These are phyloP conservation scores for Fragum whitleyi DNA, from an alignment of 2,888 invertebrate genomes.

Conservation along the genomic window DNA sequence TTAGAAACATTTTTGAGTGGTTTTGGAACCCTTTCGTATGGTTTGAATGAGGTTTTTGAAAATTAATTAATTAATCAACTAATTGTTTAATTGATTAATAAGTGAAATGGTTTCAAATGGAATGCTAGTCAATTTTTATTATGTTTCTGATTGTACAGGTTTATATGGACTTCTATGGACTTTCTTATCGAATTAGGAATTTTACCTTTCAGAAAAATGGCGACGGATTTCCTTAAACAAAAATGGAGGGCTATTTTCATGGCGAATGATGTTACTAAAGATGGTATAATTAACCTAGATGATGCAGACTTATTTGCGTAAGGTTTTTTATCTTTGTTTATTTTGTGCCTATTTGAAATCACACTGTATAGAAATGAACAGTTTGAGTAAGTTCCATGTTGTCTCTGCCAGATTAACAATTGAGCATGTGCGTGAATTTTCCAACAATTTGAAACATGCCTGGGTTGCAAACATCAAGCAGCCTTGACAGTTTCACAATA, in stretches of 20 bases:
- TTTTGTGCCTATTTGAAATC: background rate
- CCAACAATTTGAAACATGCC: too few species aligned
- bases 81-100: too few species aligned
- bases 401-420: background rate
- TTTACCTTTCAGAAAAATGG: background rate
- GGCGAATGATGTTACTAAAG: background rate
- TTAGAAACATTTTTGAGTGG: too few species aligned
- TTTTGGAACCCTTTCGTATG: too few species aligned
- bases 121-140: too few species aligned
- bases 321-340: background rate
- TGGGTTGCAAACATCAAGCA: background rate
- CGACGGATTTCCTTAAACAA: background rate
- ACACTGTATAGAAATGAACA: background rate
- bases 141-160: too few species aligned
- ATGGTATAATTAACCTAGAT: background rate
- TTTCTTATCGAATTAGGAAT: too few species aligned
- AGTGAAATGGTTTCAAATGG: too few species aligned
- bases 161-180: too few species aligned
- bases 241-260: slow-evolving; percentile 3
- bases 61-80: too few species aligned
- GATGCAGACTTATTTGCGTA: slow-evolving; percentile 5
- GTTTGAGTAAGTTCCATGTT: background rate
- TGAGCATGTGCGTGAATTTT: background rate
- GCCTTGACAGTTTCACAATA: too few species aligned
- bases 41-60: too few species aligned